Evolutionary conservation across 2,797 vertebrate genomes (phyloP).

Genomic region (Labeo calbasu): DNA sequence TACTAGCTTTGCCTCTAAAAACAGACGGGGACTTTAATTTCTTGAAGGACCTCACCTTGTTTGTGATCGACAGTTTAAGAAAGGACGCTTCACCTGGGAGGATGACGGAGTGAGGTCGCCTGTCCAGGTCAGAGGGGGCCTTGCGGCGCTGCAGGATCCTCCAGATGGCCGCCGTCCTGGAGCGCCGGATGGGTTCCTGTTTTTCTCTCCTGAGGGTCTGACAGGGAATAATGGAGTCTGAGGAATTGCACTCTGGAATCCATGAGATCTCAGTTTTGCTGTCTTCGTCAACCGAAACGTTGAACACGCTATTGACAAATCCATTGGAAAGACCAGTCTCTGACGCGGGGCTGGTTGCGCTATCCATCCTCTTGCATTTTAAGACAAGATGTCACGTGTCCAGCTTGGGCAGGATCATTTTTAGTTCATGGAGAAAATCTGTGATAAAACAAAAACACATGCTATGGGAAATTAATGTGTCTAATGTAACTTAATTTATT

Average conservation of each 20-base stretch:
- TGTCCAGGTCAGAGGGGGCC: conserved; percentile 75
- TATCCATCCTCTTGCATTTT: conserved; percentile 81
- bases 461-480: background rate
- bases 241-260: conserved; percentile 73
- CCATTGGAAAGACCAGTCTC: conserved; percentile 81
- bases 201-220: conserved; percentile 72
- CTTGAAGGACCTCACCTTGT: conserved; percentile 87
- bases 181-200: conserved; percentile 73
- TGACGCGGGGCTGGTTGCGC: conserved; percentile 68
- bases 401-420: conserved; percentile 65
- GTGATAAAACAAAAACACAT: conserved; percentile 21
- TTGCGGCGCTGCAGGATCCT: conserved; percentile 86
- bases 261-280: conserved; percentile 74
- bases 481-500: background rate
- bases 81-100: conserved; percentile 83
- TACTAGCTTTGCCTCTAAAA: conserved; percentile 76
- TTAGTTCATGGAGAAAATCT: conserved; percentile 35
- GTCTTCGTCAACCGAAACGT: conserved; percentile 77
- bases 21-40: conserved; percentile 81
- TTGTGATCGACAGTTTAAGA: conserved; percentile 86
- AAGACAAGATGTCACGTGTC: conserved; percentile 76
- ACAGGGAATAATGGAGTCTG: conserved; percentile 64
- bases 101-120: conserved; percentile 90
- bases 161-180: conserved; percentile 84
- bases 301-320: conserved; percentile 84